These are phyloP conservation scores for Osedax fenrisi DNA, from an alignment of 2,888 invertebrate species.

Conservation along the genomic window DNA sequence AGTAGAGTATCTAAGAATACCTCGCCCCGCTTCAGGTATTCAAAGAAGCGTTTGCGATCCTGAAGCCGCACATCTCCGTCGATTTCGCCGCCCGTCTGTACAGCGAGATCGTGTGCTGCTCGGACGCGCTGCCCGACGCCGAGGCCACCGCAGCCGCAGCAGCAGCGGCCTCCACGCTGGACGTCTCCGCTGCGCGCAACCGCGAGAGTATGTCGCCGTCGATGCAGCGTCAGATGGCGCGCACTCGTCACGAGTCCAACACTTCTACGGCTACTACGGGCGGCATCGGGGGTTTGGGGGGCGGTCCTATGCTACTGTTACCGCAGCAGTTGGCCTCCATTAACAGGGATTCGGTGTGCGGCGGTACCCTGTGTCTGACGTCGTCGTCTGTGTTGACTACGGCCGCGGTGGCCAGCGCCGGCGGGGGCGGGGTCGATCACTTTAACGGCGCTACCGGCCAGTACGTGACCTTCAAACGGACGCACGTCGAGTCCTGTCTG, in stretches of 20 bases:
- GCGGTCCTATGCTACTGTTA: neutral
- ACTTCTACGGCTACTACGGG: neutral
- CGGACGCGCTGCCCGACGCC: neutral
- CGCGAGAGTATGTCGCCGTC: no score
- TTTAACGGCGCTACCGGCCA: constrained; percentile 22
- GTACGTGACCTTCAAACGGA: constrained; percentile 39
- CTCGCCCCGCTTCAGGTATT: constrained; percentile 46
- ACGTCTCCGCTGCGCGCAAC: neutral
- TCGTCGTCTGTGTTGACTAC: neutral
- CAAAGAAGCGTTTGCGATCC: constrained; percentile 48
- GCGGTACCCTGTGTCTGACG: no score
- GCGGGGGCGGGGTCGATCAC: constrained; percentile 8
- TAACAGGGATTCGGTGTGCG: no score
- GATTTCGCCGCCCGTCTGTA: constrained; percentile 42
- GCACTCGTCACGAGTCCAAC: no score
- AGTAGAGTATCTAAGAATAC: no score
- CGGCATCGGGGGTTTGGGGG: neutral
- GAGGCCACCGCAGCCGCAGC: neutral
- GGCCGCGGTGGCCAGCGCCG: constrained; percentile 7
- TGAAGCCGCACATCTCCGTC: constrained; percentile 46
- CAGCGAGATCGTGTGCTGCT: neutral
- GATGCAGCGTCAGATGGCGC: no score
- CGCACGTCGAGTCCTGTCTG: constrained; percentile 44
- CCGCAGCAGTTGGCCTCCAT: neutral
- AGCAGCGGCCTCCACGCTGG: neutral